Evolutionary conservation across 2,888 invertebrate genomes (phyloP).

Genomic region (Plebejus melissa): DNA sequence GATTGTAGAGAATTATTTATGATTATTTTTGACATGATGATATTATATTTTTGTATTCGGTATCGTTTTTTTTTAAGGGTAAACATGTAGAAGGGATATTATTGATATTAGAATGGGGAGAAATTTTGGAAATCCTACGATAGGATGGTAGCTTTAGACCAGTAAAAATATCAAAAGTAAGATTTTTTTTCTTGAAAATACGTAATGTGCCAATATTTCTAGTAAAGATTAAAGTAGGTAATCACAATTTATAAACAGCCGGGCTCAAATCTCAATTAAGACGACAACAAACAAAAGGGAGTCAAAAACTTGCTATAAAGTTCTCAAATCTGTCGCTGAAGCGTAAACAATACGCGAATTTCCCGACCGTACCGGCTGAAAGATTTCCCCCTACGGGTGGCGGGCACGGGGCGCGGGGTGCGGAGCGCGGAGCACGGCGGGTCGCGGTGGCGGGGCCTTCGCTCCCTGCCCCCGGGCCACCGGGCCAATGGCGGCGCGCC

Average conservation of each 20-base stretch:
- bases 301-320: neutral
- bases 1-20: neutral
- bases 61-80: neutral
- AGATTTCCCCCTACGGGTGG: constrained; percentile 64
- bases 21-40: neutral
- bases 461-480: constrained; percentile 76
- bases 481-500: constrained; percentile 76
- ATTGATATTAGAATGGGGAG: neutral
- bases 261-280: neutral
- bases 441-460: constrained; percentile 77
- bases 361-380: constrained; percentile 71
- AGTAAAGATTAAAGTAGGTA: neutral
- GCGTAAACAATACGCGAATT: constrained; percentile 41
- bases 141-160: neutral
- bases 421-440: constrained; percentile 40
- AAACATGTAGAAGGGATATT: neutral
- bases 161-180: too few relatives aligned
- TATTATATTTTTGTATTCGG: neutral
- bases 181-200: too few relatives aligned
- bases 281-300: neutral
- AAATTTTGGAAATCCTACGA: too few relatives aligned
- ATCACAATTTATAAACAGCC: neutral
- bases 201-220: neutral
- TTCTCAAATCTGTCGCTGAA: neutral
- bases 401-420: constrained; percentile 36